Base-by-base conservation (phyloP, 1,140 invertebrate genomes). In the Macrotrachela quadricornifera region DNA sequence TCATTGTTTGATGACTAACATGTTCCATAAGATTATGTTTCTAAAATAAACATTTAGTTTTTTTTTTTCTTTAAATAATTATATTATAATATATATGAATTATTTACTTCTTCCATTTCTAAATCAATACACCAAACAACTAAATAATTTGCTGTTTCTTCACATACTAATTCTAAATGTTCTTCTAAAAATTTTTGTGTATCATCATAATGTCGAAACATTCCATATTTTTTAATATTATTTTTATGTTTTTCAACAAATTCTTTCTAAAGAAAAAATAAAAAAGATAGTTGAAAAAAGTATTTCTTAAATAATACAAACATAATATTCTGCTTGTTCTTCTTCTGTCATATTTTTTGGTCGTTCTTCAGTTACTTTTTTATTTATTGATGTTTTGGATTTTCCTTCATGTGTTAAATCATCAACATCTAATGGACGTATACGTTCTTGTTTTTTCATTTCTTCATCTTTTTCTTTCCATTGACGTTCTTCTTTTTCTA, bases 61-160 rank as follows among this genome's bases (percentile, higher is more conserved):
- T n/a, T n/a, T n/a, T n/a, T n/a, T n/a, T n/a, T n/a, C n/a, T n/a
- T n/a, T n/a, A n/a, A n/a, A n/a, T n/a, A n/a, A n/a, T n/a, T n/a
- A n/a, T n/a, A n/a, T n/a, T n/a, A n/a, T n/a, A n/a, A n/a, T n/a
- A n/a, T n/a, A n/a, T n/a, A n/a, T n/a, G n/a, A n/a, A n/a, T n/a
- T 30, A 4, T 30, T 30, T 30, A 87, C 85, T 65, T 84, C 83
- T 72, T 96, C 90, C 77, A 99, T 90, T 75, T 92, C 85, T 46
- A 96, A 75, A 67, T 96, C 92, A 55, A 99, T 87, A 64, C 91
- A 96, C 87, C 91, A 96, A 58, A 97, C 82, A 3, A 95, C 90
- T 30, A 99, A 74, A 70, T 91, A 96, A 71, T 96, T 97, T 0
- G 88, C 87, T 0, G 92, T 94, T 63, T 96, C 85, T 63, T 99